Conservation (phyloP, 1,140 invertebrate genomes). For the Trinorchestia longiramus region DNA sequence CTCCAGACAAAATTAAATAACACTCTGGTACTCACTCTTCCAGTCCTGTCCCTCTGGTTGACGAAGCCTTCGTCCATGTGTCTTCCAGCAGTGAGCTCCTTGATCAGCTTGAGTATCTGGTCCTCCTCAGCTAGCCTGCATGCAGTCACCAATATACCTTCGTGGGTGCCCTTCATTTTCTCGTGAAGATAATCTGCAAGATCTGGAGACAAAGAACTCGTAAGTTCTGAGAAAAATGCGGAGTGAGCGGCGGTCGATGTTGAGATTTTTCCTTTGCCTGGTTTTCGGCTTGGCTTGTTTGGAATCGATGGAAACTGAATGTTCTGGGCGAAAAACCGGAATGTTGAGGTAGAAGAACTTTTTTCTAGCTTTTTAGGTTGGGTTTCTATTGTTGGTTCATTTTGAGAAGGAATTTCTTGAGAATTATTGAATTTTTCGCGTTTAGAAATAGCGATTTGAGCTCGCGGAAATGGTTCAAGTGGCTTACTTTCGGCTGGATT, state of each 20-base stretch:
- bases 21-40: constrained; percentile 60
- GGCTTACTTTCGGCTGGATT: neutral
- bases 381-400: neutral
- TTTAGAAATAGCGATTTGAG: neutral
- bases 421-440: neutral
- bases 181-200: constrained; percentile 31
- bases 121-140: constrained; percentile 65
- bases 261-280: neutral
- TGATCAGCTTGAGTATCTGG: constrained; percentile 62
- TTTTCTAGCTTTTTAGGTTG: neutral
- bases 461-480: neutral
- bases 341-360: constrained; percentile 18
- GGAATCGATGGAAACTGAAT: neutral
- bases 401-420: neutral
- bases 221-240: neutral
- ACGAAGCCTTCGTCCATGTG: constrained; percentile 56
- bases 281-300: neutral
- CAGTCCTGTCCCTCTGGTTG: constrained; percentile 62
- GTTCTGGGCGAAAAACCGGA: constrained; percentile 21
- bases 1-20: neutral
- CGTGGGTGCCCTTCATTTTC: constrained; percentile 64
- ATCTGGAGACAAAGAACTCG: neutral
- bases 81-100: constrained; percentile 58
- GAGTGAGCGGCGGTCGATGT: neutral
- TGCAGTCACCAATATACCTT: constrained; percentile 62